phyloP scores from a whole-genome alignment of 2,797 vertebrate genomes.

The Astyanax mexicanus region DNA sequence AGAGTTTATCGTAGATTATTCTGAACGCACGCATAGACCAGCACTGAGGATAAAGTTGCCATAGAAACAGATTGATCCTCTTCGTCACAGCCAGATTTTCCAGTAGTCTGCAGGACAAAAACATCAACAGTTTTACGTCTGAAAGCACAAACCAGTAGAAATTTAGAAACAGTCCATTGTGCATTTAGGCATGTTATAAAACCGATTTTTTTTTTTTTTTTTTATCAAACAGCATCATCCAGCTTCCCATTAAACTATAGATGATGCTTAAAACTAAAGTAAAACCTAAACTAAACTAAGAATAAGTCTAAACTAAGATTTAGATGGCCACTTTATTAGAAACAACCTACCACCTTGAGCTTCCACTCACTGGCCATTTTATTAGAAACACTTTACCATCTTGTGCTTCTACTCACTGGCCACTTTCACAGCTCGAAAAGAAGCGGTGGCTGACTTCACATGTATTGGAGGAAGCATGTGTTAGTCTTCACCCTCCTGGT shows the following conservation, averaged over 20 bases:
- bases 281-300: too few species aligned
- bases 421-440: too few species aligned
- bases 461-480: too few species aligned
- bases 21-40: neutral
- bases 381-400: too few species aligned
- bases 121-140: too few species aligned
- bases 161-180: neutral
- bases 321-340: neutral
- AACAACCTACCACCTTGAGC: neutral
- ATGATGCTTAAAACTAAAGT: too few species aligned
- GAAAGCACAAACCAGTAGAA: neutral
- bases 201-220: neutral
- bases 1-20: constrained; percentile 17
- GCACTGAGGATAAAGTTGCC: neutral
- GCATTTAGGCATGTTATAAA: neutral
- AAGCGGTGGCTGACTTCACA: too few species aligned
- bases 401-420: too few species aligned
- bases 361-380: too few species aligned
- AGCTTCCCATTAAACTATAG: too few species aligned
- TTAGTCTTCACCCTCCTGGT: too few species aligned
- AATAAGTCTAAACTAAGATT: too few species aligned
- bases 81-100: neutral
- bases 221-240: neutral
- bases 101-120: neutral
- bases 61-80: constrained; percentile 24